Evolutionary conservation across 2,888 invertebrate genomes (phyloP).

Genomic region (Nudaria mundana): DNA sequence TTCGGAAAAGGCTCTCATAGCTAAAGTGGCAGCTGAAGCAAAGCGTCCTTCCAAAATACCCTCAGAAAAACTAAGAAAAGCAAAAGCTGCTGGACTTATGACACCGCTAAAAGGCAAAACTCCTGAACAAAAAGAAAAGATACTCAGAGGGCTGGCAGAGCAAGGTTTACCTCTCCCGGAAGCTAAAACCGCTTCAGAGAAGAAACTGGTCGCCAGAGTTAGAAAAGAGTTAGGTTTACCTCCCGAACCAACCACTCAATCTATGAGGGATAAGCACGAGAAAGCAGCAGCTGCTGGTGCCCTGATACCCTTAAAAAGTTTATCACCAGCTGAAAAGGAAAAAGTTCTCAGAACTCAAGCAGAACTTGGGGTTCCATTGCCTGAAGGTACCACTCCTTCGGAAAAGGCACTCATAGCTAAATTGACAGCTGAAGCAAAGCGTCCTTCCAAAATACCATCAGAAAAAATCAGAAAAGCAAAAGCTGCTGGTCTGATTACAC

Average conservation of each 20-base stretch:
- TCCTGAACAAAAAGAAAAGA: conserved; percentile 30
- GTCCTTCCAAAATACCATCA: conserved; percentile 10
- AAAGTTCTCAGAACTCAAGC: conserved; percentile 10
- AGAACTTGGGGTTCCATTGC: conserved; percentile 18
- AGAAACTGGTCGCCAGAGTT: conserved; percentile 35
- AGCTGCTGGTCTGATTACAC: conserved; percentile 26
- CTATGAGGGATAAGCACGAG: conserved; percentile 23
- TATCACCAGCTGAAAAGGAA: conserved; percentile 23
- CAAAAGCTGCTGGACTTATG: conserved; percentile 26
- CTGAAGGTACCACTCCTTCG: conserved; percentile 26
- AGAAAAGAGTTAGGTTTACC: conserved; percentile 37
- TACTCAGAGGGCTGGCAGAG: conserved; percentile 22
- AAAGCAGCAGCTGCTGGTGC: conserved; percentile 22
- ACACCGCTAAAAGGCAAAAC: conserved; percentile 26
- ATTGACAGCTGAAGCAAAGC: conserved; percentile 13
- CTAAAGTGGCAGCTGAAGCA: background rate
- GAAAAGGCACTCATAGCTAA: conserved; percentile 29
- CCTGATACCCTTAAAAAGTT: conserved; percentile 25
- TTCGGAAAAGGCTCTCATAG: background rate
- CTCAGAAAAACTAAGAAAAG: conserved; percentile 23
- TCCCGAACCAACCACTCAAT: conserved; percentile 30
- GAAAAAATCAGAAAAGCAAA: conserved; percentile 25
- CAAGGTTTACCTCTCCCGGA: conserved; percentile 23
- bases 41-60: conserved; percentile 10
- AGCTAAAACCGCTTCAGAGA: conserved; percentile 24